Base-by-base conservation (phyloP, 2,888 invertebrate genomes). In the Epinotia nisella region DNA sequence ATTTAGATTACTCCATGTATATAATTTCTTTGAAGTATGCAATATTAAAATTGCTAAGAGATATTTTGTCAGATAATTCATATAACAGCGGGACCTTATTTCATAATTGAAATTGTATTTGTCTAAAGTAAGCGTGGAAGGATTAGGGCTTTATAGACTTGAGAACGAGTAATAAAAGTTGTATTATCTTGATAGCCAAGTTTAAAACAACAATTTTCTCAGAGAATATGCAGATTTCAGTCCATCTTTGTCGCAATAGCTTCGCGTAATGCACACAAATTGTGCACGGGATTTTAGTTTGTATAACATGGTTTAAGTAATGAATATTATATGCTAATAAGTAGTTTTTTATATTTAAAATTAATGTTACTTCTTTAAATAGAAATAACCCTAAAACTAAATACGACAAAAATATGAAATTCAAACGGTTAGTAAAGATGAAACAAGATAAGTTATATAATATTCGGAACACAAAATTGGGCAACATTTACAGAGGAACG, bases 221-320 rank as follows among this genome's bases (percentile, higher is more conserved):
- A 21, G 55, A 19, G 65, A 68, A 49, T 49, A 68, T 68, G 67
- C 59, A 68, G 59, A 59, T 68, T 59, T 49, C 58, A 59, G 58
- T 68, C 67, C 59, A 59, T 68, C 67, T 68, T 68, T 59, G 58
- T 68, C 67, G 59, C 24, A 49, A 59, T 59, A 49, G 59, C 58
- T 68, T 13, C 17, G 58, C 49, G 58, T 68, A 68, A 68, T 59
- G 59, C 59, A 59, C 58, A 58, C 67, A 67, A 56, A 58, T 67
- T 67, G 56, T 67, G 56, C 67, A 67, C 35, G 67, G 67, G 56
- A 67, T 67, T 58, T 58, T 49, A 56, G 58, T 58, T 58, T 24
- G 67, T 67, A 24, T 45, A 58, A 49, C 29, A 49, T 49, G 59
- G 24, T 41, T 56, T 66, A 56, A 66, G 66, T 13, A 66, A 66